phyloP scores from a whole-genome alignment of 1,140 invertebrate genomes.

The Papilio dardanus region DNA sequence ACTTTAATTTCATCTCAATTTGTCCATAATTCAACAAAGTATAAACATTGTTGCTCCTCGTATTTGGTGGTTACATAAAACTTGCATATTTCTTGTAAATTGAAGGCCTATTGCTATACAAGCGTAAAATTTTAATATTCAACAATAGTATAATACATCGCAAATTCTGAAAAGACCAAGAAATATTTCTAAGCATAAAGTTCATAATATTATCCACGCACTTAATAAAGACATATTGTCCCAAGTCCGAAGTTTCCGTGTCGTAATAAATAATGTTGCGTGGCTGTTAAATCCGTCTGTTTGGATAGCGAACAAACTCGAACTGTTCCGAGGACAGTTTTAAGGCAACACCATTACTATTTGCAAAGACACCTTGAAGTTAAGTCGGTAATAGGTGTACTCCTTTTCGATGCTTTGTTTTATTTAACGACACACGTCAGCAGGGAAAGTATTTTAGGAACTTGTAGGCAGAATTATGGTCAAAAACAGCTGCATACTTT shows the following conservation, averaged over 20 bases:
- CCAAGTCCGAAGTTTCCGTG: slow-evolving; percentile 19
- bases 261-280: not conserved
- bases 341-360: not conserved
- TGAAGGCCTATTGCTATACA: not conserved
- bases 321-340: not conserved
- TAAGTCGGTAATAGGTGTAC: no score
- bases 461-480: no score
- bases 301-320: slow-evolving; percentile 4
- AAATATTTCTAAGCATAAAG: not conserved
- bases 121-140: not conserved
- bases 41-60: not conserved
- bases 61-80: not conserved
- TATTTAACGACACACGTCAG: no score
- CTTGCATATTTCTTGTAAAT: not conserved
- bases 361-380: not conserved
- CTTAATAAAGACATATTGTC: not conserved
- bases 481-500: no score
- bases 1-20: no score
- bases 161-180: not conserved
- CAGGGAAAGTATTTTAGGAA: no score
- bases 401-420: no score
- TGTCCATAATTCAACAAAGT: not conserved
- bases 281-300: not conserved
- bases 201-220: not conserved
- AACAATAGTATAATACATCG: not conserved